Base-by-base conservation (phyloP, 2,797 vertebrate genomes). In the Xerus rutilus region DNA sequence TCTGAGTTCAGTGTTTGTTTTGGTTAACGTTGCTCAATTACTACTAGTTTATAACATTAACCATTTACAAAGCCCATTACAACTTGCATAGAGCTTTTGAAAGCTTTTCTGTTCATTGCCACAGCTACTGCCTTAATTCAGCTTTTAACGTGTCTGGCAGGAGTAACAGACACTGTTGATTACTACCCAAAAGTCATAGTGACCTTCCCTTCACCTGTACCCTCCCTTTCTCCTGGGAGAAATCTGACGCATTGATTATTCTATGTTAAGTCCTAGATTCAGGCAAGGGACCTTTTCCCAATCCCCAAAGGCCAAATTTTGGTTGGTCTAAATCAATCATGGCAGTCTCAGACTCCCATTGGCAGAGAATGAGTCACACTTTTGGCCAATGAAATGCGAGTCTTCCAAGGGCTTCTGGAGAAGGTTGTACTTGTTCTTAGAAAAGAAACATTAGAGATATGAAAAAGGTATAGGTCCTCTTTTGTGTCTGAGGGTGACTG, bases 1-100 rank as follows among this genome's bases (percentile, higher is more conserved):
- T 91, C 86, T 72, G 83, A 76, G 84, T 69, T 91, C 91, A 52
- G 15, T 72, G 67, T 85, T 94, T 73, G 49, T 39, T 70, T 96
- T 67, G 20, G 17, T 95, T 93, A 93, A 93, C 77, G 95, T 67
- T 59, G 54, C 49, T 70, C 57, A 25, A 70, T 47, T 23, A 43
- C 57, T 87, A 8, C 82, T 78, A 15, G 39, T 17, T 82, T 57
- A 52, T 79, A 52, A 67, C 12, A 45, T 62, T 39, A 76, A 76
- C 30, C 17, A 45, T 64, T 45, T 57, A 69, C 13, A 83, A 4
- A 74, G 69, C 20, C 43, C 25, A 45, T 12, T 47, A 78, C 20
- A 57, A 70, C n/a, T n/a, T 32, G 23, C 5, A 11, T 0, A 2
- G 35, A 39, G 39, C 11, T 45, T 90, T 62, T 59, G 14, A 64